Conservation (phyloP, 1,140 invertebrate species). For the Temnothorax longispinosus region DNA sequence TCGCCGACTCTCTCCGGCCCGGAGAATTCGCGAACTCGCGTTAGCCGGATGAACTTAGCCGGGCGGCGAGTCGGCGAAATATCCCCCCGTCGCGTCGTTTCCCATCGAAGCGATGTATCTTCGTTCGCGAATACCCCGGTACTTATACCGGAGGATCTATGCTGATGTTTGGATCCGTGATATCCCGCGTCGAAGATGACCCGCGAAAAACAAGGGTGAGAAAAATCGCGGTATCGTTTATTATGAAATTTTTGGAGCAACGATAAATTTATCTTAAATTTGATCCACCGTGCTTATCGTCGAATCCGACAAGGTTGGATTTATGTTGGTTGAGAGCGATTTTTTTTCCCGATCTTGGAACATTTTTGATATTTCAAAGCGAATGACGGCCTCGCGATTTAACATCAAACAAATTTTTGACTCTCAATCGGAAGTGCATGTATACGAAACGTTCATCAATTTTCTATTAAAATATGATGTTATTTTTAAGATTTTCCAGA, state of each 20-base stretch:
- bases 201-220: conserved; percentile 3
- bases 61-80: conserved; percentile 16
- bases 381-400: background rate
- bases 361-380: conserved; percentile 5
- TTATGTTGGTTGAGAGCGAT: conserved; percentile 25
- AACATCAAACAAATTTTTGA: background rate
- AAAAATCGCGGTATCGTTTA: conserved; percentile 33
- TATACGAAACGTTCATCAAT: conserved; percentile 5
- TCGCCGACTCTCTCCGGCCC: background rate
- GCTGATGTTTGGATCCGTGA: conserved; percentile 23
- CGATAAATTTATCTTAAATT: conserved; percentile 29
- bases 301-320: conserved; percentile 14
- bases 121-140: conserved; percentile 4
- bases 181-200: background rate
- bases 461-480: background rate
- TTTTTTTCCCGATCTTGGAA: conserved; percentile 6
- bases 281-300: conserved; percentile 17
- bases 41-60: conserved; percentile 37
- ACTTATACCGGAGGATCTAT: background rate
- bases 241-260: conserved; percentile 14
- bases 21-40: conserved; percentile 52
- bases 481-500: background rate
- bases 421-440: background rate
- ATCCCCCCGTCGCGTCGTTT: background rate
- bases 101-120: conserved; percentile 30